Evolutionary conservation across 2,113 vertebrate genomes (phyloP), one percentile per base, ranked within the genome.

Genomic region (Tetrao urogallus): DNA sequence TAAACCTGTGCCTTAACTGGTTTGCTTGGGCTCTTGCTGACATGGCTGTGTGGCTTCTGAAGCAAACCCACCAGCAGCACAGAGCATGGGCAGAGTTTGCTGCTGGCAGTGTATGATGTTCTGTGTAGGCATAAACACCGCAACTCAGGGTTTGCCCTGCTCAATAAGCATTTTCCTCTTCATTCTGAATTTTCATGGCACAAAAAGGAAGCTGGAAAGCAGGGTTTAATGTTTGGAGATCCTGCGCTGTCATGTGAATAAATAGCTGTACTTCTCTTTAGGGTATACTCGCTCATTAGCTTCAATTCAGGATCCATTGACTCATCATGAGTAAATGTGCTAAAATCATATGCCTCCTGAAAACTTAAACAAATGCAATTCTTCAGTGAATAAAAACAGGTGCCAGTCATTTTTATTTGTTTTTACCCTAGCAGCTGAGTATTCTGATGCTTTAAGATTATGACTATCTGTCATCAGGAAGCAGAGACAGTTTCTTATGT

Each of bases 21-120:
- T 71, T 56, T 43, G 30, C 14, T 3, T 42, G 52, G 56, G 27
- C 43, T 64, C 30, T 0, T 19, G 57, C 43, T 43, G 9, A 7
- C 8, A 1, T 22, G 61, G 48, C 50, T 84, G 47, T 66, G 30
- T 38, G 74, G 78, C 24, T 83, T 11, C 21, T 21, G 45, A 18
- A 61, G 34, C 65, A n/a, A 52, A 34, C 28, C 21, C 25, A 25
- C 4, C 13, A 10, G 28, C 19, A 42, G 9, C 38, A 17, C 34
- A 38, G 63, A 64, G 25, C 4, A 2, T 19, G 71, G 42, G n/a
- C 75, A 75, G 20, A 63, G 45, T 63, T 87, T 7, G 1, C 36
- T 1, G 11, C 2, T 16, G 47, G 67, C 3, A 1, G 18, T 1
- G 0, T 13, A 22, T 0, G 0, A 7, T 15, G 19, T 13, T 85